Conservation (phyloP, 2,113 vertebrate species). For the Deroptyus accipitrinus region DNA sequence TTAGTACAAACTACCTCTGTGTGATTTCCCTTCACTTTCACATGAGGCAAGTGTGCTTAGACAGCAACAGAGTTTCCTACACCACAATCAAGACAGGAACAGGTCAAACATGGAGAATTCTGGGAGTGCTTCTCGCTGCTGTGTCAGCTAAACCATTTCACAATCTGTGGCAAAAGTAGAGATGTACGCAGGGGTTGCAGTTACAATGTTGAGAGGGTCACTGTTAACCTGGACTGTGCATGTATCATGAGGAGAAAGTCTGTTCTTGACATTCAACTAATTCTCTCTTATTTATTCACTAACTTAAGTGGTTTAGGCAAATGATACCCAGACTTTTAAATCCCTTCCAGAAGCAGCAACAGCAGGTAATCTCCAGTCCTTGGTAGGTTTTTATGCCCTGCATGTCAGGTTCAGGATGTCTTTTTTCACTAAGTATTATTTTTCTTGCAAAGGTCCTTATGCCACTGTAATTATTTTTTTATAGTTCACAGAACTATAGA, state of each 20-base stretch:
- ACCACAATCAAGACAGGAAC: background rate
- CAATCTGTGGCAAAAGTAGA: background rate
- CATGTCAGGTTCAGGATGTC: background rate
- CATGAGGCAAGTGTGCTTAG: background rate
- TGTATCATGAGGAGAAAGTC: background rate
- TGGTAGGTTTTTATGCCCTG: background rate
- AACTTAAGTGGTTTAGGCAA: background rate
- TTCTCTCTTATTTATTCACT: background rate
- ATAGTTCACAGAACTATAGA: background rate
- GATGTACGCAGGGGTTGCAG: background rate
- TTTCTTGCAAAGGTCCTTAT: background rate
- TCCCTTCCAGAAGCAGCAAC: background rate
- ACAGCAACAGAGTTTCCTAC: background rate
- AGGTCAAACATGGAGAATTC: background rate
- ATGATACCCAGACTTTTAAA: background rate
- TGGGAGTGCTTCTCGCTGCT: background rate
- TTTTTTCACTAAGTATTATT: background rate
- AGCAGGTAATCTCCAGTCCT: background rate
- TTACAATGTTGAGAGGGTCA: background rate
- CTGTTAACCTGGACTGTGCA: background rate
- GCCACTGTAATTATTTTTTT: background rate
- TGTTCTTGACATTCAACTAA: background rate
- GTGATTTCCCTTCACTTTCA: background rate
- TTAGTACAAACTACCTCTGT: background rate
- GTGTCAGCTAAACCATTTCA: background rate